Evolutionary conservation across 2,888 invertebrate genomes (phyloP), one percentile per base, ranked within the genome.

Genomic region (Trichopoda pennipes): DNA sequence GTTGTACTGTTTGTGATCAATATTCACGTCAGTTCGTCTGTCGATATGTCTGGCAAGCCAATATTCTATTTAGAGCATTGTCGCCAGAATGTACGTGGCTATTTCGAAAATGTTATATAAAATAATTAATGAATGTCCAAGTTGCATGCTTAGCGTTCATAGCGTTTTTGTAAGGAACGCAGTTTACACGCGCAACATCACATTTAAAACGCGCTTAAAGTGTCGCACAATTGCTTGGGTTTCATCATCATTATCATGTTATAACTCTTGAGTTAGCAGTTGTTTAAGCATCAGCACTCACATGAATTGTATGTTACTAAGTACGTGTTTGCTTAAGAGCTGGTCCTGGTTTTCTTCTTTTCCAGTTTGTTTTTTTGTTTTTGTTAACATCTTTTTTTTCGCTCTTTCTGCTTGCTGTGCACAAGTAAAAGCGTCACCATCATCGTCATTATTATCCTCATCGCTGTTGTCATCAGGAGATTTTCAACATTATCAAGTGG

Each of bases 121-220:
- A 89, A 89, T 89, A 89, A 89, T 89, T 89, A 89, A 89, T 89
- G 89, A 89, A 89, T 89, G 88, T 89, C 88, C 88, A 87, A 88
- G 89, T 88, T 83, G 83, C 85, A 82, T 82, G 82, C 82, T 72
- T 51, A 68, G 72, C 79, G 79, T 82, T 82, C 70, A 74, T 70
- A 81, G 81, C 79, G 80, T 85, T 84, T 74, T 83, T 85, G 77
- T 70, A 80, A 80, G 83, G 85, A 84, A 85, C 83, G 84, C 86
- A 85, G 84, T 74, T 84, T 83, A 85, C 84, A 84, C 83, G 82
- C 82, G 84, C 84, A 82, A 72, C 84, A 84, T 79, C 84, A 81
- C 78, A 80, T 79, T 78, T 79, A 63, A 70, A 63, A 80, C 73
- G 82, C 82, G 78, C 79, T 84, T 82, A 74, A 77, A 80, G 80